Evolutionary conservation across 2,113 vertebrate genomes (phyloP).

Genomic region (Amphiprion percula): DNA sequence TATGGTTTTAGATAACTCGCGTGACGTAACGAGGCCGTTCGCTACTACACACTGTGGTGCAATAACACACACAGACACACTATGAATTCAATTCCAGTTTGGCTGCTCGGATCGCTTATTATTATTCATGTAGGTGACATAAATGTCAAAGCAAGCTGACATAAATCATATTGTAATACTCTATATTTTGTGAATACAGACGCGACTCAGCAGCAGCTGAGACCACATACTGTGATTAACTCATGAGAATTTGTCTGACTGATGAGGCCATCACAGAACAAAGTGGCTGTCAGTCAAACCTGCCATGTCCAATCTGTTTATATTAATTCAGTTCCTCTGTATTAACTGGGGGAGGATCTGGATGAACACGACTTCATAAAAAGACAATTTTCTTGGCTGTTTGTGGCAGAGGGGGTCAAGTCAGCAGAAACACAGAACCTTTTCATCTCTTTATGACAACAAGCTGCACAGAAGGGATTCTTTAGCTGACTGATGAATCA

Average conservation of each 20-base stretch:
- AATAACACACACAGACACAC: not conserved
- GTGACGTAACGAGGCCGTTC: slow-evolving; percentile 1
- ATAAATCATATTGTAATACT: slow-evolving; percentile 20
- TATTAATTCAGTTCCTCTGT: not conserved
- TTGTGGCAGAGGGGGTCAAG: slow-evolving; percentile 11
- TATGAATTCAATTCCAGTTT: slow-evolving; percentile 27
- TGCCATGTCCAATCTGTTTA: slow-evolving; percentile 6
- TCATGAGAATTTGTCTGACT: slow-evolving; percentile 5
- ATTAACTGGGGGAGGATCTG: not conserved
- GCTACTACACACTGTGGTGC: not conserved
- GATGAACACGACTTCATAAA: slow-evolving; percentile 11
- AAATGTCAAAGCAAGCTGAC: slow-evolving; percentile 20
- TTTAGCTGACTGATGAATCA: slow-evolving; percentile 8
- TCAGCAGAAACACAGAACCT: not conserved
- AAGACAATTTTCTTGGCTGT: not conserved
- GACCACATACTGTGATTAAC: not conserved
- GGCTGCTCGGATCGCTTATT: slow-evolving; percentile 5
- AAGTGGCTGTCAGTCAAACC: slow-evolving; percentile 43
- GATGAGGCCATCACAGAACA: not conserved
- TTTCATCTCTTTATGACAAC: slow-evolving; percentile 19
- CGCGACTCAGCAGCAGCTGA: not conserved
- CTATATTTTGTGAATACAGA: not conserved
- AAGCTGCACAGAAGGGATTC: not conserved
- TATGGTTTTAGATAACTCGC: slow-evolving; percentile 51
- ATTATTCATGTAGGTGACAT: not conserved